These are phyloP conservation scores for Heliornis fulica DNA, from an alignment of 2,113 vertebrate genomes.

Conservation along the genomic window DNA sequence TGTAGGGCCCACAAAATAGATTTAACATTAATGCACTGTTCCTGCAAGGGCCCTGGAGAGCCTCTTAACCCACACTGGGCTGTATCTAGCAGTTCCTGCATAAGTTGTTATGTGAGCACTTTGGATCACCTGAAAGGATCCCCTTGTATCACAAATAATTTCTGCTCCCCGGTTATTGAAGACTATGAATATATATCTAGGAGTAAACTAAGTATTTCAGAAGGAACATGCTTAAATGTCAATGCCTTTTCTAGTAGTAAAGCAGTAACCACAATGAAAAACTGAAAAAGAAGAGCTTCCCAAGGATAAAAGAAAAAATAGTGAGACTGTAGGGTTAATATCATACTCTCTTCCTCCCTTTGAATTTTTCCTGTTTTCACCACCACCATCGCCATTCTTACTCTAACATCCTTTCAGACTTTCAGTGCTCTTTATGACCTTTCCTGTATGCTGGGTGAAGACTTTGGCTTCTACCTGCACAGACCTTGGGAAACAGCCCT, in stretches of 20 bases:
- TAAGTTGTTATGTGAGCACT: background rate
- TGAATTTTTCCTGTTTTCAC: background rate
- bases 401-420: background rate
- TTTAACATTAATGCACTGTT: background rate
- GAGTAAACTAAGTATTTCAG: background rate
- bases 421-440: background rate
- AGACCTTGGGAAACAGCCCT: background rate
- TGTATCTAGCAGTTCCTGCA: background rate
- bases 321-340: background rate
- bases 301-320: background rate
- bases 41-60: background rate
- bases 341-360: background rate
- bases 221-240: background rate
- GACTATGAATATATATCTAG: background rate
- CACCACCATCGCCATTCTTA: background rate
- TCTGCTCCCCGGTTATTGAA: background rate
- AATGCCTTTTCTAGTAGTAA: background rate
- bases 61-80: background rate
- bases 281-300: background rate
- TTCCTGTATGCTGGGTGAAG: background rate
- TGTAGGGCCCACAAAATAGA: fast-evolving
- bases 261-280: background rate
- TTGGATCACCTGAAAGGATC: background rate
- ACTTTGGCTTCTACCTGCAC: background rate
- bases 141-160: background rate